Conservation (phyloP, 2,797 vertebrate species). For the Catamblyrhynchus diadema region DNA sequence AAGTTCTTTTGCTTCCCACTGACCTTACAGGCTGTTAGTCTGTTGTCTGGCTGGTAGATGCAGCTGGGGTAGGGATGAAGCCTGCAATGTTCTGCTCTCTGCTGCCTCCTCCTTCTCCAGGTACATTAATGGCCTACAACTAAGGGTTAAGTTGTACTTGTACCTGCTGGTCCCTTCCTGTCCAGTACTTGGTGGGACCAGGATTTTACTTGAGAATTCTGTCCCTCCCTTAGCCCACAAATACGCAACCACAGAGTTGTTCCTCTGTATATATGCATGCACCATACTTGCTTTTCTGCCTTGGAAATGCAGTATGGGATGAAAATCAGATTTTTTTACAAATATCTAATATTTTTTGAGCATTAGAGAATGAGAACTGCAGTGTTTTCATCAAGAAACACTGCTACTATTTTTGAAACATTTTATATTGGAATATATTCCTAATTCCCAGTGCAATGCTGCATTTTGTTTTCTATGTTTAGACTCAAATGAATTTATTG, state of each 20-base stretch:
- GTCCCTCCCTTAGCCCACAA: background rate
- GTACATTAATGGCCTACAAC: background rate
- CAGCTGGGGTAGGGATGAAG: background rate
- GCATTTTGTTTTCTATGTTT: background rate
- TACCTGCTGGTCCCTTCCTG: background rate
- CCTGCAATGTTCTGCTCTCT: background rate
- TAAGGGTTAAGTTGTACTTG: background rate
- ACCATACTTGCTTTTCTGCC: background rate
- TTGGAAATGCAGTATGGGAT: background rate
- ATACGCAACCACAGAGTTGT: background rate
- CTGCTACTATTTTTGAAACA: background rate
- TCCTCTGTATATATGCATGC: background rate
- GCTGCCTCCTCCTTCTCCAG: background rate
- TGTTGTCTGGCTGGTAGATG: background rate
- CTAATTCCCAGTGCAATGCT: constrained; percentile 29
- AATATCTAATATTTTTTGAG: background rate
- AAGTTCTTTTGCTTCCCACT: background rate
- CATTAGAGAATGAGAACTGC: background rate
- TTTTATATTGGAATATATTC: background rate
- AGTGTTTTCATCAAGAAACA: background rate
- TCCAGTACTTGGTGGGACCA: background rate
- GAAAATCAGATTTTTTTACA: background rate
- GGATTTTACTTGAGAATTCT: background rate
- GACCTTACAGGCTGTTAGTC: background rate
- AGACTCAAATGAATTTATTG: background rate